Conservation (phyloP, 2,797 vertebrate species). For the Galaxias olidus region DNA sequence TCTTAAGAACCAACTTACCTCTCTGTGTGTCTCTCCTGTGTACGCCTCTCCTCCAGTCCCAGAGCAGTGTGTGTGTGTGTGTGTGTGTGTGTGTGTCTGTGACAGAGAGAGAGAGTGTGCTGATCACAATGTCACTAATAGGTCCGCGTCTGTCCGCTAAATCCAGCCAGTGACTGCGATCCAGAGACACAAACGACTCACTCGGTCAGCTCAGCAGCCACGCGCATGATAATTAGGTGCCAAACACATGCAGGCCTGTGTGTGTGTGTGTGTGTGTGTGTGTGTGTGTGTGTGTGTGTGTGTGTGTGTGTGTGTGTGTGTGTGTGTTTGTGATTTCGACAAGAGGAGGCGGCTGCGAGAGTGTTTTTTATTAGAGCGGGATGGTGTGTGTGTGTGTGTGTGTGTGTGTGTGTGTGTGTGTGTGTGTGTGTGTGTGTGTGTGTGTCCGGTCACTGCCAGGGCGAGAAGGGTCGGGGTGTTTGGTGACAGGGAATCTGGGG, state of each 20-base stretch:
- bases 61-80: too few relatives aligned
- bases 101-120: conserved; percentile 2
- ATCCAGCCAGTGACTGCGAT: conserved; percentile 67
- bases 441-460: conserved; percentile 22
- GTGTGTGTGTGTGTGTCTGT: too few relatives aligned
- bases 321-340: conserved; percentile 12
- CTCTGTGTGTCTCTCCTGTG: not conserved
- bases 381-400: not conserved
- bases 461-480: conserved; percentile 65
- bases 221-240: conserved; percentile 64
- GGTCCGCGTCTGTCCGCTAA: conserved; percentile 61
- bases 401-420: conserved; percentile 13
- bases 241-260: conserved; percentile 58
- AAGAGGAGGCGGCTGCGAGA: not conserved
- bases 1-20: not conserved
- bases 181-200: conserved; percentile 46
- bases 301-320: conserved; percentile 5
- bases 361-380: conserved; percentile 2
- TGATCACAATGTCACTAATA: conserved; percentile 35
- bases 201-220: conserved; percentile 45
- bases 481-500: conserved; percentile 67
- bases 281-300: conserved; percentile 33
- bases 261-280: conserved; percentile 12
- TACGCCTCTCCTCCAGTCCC: not conserved
- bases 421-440: conserved; percentile 25